These are phyloP conservation scores for Crocidura indochinensis DNA, from an alignment of 2,797 vertebrate species.

Conservation along the genomic window DNA sequence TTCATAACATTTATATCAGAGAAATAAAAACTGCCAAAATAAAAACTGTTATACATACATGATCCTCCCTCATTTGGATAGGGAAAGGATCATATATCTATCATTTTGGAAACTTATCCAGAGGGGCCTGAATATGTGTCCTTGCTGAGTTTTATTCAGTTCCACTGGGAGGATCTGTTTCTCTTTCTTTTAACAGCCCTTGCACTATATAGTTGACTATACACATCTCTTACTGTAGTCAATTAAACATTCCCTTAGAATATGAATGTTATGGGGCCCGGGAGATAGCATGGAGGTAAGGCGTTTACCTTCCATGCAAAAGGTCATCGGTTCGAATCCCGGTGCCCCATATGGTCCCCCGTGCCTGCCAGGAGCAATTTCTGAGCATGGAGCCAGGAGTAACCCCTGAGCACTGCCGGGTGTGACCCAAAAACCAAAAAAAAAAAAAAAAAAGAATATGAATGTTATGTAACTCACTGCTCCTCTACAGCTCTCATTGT, in stretches of 20 bases:
- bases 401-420: too few species aligned
- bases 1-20: neutral
- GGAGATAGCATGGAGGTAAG: too few species aligned
- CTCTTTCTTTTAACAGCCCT: neutral
- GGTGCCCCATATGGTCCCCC: too few species aligned
- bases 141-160: neutral
- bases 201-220: neutral
- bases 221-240: neutral
- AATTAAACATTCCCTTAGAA: neutral
- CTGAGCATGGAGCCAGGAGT: too few species aligned
- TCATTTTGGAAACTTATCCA: neutral
- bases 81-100: neutral
- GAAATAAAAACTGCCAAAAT: constrained; percentile 37
- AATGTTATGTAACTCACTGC: neutral
- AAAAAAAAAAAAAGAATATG: too few species aligned
- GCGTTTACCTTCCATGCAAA: too few species aligned
- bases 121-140: neutral
- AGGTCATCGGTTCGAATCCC: too few species aligned
- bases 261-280: neutral
- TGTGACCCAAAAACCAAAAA: too few species aligned
- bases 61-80: neutral
- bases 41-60: neutral
- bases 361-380: too few species aligned
- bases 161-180: neutral
- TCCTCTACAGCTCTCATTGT: neutral